phyloP scores from a whole-genome alignment of 1,140 invertebrate species.

The Samia ricini region DNA sequence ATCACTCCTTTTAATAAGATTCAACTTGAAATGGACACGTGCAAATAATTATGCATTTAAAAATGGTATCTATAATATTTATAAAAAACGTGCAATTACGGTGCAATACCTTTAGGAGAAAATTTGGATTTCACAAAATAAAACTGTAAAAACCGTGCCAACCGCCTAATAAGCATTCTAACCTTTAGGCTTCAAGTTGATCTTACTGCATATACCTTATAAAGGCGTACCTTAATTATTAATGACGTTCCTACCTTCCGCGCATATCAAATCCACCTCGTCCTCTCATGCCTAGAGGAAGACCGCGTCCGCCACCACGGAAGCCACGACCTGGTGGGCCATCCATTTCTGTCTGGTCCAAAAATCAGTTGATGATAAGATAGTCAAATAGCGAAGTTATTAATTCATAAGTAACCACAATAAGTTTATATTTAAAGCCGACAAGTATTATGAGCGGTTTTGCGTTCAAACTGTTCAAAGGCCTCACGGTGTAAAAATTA shows the following conservation, averaged over 20 bases:
- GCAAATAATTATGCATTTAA: too few species aligned
- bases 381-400: neutral
- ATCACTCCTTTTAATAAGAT: too few species aligned
- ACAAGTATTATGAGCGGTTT: neutral
- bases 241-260: constrained; percentile 43
- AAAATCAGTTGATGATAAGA: neutral
- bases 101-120: too few species aligned
- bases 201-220: neutral
- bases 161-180: too few species aligned
- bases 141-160: too few species aligned
- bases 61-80: too few species aligned
- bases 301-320: constrained; percentile 60
- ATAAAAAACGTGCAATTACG: too few species aligned
- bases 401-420: neutral
- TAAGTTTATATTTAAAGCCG: neutral
- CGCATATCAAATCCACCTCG: constrained; percentile 66
- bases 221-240: neutral
- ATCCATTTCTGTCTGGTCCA: constrained; percentile 38
- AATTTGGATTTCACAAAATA: too few species aligned
- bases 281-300: constrained; percentile 51
- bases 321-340: constrained; percentile 59
- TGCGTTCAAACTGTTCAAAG: too few species aligned
- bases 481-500: too few species aligned
- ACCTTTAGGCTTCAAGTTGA: too few species aligned
- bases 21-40: too few species aligned